These are phyloP conservation scores for Porites divaricata DNA, from an alignment of 92 coral and sea anemone genomes.

Conservation along the genomic window DNA sequence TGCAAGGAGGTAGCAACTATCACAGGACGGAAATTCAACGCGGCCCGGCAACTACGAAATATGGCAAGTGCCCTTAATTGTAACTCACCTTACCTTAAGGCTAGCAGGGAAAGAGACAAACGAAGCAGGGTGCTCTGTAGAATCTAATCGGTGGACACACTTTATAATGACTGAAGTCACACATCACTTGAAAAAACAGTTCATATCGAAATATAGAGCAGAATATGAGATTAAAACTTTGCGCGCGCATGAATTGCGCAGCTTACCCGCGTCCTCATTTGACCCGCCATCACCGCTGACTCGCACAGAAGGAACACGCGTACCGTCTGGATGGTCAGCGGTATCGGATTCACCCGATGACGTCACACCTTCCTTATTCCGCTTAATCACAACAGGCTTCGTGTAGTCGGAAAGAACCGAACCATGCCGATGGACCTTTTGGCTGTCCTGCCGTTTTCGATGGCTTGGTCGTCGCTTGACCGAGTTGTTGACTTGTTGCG, in stretches of 20 bases:
- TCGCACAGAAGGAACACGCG: slow-evolving; percentile 84
- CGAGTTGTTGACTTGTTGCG: slow-evolving; percentile 89
- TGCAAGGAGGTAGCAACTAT: too few relatives aligned
- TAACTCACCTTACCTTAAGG: neutral
- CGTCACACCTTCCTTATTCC: slow-evolving; percentile 86
- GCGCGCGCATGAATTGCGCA: slow-evolving; percentile 39
- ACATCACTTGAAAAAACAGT: too few relatives aligned
- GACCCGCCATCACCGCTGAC: slow-evolving; percentile 99
- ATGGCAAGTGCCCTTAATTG: neutral
- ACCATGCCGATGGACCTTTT: slow-evolving; percentile 90
- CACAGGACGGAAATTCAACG: too few relatives aligned
- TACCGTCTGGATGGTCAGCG: slow-evolving; percentile 90
- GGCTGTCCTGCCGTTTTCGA: slow-evolving; percentile 88
- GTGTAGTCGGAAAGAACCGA: slow-evolving; percentile 99
- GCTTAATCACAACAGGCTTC: slow-evolving; percentile 87
- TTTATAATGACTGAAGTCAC: neutral
- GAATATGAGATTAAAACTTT: neutral
- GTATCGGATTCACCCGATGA: slow-evolving; percentile 89
- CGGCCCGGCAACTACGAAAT: too few relatives aligned
- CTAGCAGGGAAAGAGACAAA: too few relatives aligned
- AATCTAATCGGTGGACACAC: neutral
- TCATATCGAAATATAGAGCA: neutral
- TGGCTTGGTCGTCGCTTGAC: slow-evolving; percentile 96
- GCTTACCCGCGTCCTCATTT: slow-evolving; percentile 96
- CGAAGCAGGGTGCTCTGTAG: neutral